These are phyloP conservation scores for Sus cebifrons DNA, from an alignment of 2,797 vertebrate genomes.

Conservation along the genomic window DNA sequence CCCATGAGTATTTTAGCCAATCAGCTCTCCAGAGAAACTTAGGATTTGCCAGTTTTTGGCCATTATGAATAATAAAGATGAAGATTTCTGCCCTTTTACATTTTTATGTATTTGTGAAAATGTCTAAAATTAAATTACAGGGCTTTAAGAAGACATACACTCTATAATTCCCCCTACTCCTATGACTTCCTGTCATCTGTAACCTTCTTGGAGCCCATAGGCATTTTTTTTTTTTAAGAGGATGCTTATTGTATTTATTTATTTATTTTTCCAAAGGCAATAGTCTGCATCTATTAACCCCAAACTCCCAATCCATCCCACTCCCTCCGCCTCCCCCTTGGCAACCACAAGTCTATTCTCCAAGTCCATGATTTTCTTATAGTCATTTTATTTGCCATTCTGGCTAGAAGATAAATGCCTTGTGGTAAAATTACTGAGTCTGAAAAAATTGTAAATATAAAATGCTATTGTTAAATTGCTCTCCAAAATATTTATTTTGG, in stretches of 20 bases:
- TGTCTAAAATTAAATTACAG: not conserved
- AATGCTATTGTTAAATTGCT: constrained; percentile 65
- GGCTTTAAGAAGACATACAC: not conserved
- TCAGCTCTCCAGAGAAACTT: not conserved
- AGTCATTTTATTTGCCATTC: constrained; percentile 16
- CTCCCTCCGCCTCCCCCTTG: no score
- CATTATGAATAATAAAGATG: not conserved
- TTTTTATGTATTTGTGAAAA: constrained; percentile 25
- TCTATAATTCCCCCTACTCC: not conserved
- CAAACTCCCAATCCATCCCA: no score
- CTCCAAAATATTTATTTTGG: constrained; percentile 69
- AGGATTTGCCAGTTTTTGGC: not conserved
- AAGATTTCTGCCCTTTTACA: not conserved
- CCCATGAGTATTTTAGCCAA: not conserved
- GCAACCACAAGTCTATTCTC: no score
- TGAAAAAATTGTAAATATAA: constrained; percentile 59
- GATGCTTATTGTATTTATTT: no score
- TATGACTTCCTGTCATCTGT: not conserved
- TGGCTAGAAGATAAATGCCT: constrained; percentile 29
- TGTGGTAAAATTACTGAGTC: constrained; percentile 25
- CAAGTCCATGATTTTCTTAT: no score
- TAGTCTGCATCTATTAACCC: no score
- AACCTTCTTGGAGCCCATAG: not conserved
- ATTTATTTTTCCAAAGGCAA: no score
- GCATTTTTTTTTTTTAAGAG: not conserved